phyloP scores from a whole-genome alignment of 2,797 vertebrate genomes.

The Adelosebastes latens region DNA sequence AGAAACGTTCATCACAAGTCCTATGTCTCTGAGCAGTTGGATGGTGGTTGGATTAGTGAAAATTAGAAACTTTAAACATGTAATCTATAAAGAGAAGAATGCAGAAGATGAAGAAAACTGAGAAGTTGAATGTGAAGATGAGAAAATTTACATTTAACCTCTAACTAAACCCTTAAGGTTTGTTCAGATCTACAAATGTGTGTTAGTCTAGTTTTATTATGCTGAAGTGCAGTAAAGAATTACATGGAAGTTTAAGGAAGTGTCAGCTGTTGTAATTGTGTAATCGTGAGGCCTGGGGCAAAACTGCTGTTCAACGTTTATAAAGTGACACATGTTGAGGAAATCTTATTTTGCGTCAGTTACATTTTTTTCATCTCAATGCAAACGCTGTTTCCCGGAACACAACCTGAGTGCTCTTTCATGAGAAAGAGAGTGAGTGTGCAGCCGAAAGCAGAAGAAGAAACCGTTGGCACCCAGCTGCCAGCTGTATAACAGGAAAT shows the following conservation, averaged over 20 bases:
- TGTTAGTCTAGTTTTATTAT: background rate
- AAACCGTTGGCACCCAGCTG: background rate
- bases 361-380: background rate
- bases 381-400: slow-evolving; percentile 12
- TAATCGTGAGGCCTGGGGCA: background rate
- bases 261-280: background rate
- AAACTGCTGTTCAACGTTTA: background rate
- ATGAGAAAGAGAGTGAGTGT: background rate
- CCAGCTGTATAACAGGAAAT: background rate
- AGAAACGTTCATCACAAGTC: background rate
- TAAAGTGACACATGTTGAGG: background rate
- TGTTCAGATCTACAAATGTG: background rate
- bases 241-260: background rate
- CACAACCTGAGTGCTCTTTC: background rate
- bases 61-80: background rate
- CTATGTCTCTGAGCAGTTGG: background rate
- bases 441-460: background rate
- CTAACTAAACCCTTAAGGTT: no score
- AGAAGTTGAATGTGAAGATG: background rate
- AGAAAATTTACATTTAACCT: background rate
- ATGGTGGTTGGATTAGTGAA: background rate
- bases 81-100: background rate
- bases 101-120: background rate
- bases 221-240: background rate
- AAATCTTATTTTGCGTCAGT: background rate